These are phyloP conservation scores for Xylota segnis DNA, from an alignment of 2,888 invertebrate genomes.

Conservation along the genomic window DNA sequence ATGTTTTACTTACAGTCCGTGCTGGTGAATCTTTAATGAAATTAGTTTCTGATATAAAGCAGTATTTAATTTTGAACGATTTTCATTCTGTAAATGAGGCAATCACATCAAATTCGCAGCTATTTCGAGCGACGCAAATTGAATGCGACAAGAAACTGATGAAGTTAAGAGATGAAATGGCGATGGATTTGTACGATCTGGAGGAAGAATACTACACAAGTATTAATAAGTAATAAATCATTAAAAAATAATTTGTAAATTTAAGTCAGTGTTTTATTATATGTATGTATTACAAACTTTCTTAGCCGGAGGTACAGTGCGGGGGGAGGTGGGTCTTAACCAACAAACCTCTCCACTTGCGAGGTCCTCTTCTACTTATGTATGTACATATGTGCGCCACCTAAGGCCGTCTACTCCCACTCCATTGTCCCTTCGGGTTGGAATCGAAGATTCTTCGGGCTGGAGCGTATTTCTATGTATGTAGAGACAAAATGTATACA, in stretches of 20 bases:
- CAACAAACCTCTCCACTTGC: no score
- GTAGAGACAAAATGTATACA: no score
- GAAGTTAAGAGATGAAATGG: conserved; percentile 96
- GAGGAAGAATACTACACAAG: conserved; percentile 85
- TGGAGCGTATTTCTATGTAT: no score
- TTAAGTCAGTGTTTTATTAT: background rate
- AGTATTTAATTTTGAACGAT: conserved; percentile 98
- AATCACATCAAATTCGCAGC: conserved; percentile 95
- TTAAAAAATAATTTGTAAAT: no score
- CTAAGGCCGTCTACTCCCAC: no score
- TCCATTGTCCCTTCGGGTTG: no score
- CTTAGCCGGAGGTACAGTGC: no score
- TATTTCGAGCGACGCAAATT: conserved; percentile 94
- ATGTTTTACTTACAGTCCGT: conserved; percentile 87
- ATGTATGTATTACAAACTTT: background rate
- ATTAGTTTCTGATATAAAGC: conserved; percentile 98
- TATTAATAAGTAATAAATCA: conserved; percentile 82
- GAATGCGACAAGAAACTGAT: conserved; percentile 97
- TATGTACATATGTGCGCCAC: no score
- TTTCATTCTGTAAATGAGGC: conserved; percentile 99
- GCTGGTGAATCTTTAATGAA: conserved; percentile 99
- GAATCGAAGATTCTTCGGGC: no score
- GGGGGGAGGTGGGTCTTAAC: no score
- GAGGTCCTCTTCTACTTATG: no score
- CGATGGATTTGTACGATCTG: conserved; percentile 89